These are phyloP conservation scores for Polydrusus tereticollis DNA, from an alignment of 2,888 invertebrate genomes.

Conservation along the genomic window DNA sequence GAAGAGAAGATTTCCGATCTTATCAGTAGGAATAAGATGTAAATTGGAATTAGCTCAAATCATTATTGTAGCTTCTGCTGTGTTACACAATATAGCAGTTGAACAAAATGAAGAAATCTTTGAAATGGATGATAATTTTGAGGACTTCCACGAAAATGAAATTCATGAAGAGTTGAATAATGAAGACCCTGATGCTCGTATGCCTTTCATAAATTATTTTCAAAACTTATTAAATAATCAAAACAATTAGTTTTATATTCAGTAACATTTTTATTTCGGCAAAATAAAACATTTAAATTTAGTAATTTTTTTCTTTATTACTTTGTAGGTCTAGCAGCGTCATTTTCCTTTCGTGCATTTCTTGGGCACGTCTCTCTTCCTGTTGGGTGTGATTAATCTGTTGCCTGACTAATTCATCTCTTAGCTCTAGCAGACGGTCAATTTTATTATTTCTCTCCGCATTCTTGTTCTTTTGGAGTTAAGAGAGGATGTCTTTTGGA, in stretches of 20 bases:
- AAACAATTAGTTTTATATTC: too few relatives aligned
- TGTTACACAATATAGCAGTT: not conserved
- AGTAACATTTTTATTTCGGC: too few relatives aligned
- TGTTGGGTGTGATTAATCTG: too few relatives aligned
- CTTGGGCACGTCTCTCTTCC: not conserved
- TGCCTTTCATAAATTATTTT: too few relatives aligned
- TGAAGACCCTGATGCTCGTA: too few relatives aligned
- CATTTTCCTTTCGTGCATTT: not conserved
- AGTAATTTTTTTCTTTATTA: not conserved
- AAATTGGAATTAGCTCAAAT: constrained; percentile 3
- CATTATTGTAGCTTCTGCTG: constrained; percentile 8
- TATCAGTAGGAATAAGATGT: constrained; percentile 2
- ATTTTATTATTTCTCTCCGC: not conserved
- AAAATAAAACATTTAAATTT: too few relatives aligned
- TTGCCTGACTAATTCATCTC: too few relatives aligned
- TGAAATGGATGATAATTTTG: not conserved
- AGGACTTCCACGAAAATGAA: not conserved
- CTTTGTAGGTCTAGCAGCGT: not conserved
- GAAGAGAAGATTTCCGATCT: not conserved
- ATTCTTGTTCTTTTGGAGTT: too few relatives aligned
- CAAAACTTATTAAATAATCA: too few relatives aligned
- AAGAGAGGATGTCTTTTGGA: not conserved
- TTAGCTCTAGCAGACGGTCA: not conserved
- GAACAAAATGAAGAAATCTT: not conserved
- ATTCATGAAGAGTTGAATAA: not conserved